phyloP scores from a whole-genome alignment of 2,113 vertebrate genomes.

The Recurvirostra avosetta region DNA sequence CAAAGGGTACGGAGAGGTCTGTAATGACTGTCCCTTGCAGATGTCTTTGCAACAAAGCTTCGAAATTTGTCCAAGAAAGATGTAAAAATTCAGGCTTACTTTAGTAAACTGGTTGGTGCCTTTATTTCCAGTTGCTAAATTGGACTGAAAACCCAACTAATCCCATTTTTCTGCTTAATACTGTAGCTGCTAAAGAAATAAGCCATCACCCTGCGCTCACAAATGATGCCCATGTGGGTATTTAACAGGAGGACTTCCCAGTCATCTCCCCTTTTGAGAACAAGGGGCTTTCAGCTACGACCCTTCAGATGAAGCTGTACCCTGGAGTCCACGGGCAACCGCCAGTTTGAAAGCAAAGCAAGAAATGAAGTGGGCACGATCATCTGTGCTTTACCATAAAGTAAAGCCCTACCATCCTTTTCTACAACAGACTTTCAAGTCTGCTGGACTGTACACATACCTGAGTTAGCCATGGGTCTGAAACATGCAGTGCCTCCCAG shows the following conservation, averaged over 20 bases:
- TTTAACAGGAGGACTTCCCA: background rate
- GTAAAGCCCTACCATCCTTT: background rate
- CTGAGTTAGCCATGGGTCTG: background rate
- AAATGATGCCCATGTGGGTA: background rate
- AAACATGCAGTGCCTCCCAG: background rate
- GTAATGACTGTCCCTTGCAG: background rate
- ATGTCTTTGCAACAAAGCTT: background rate
- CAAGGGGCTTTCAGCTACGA: background rate
- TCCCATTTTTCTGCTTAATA: background rate
- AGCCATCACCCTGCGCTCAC: background rate
- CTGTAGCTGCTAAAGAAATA: background rate
- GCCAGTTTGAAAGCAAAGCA: background rate
- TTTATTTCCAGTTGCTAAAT: background rate
- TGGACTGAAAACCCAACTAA: background rate
- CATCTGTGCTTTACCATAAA: background rate
- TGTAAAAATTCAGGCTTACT: background rate
- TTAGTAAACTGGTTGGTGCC: background rate
- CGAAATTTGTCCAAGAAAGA: background rate
- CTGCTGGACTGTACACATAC: accelerated
- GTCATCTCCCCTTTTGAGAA: background rate
- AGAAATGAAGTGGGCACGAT: background rate
- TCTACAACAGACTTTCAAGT: background rate
- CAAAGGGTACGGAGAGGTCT: background rate
- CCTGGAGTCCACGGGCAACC: accelerated
- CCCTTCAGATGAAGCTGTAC: background rate